These are phyloP conservation scores for Gobionotothen gibberifrons DNA, from an alignment of 2,797 vertebrate genomes.

Conservation along the genomic window DNA sequence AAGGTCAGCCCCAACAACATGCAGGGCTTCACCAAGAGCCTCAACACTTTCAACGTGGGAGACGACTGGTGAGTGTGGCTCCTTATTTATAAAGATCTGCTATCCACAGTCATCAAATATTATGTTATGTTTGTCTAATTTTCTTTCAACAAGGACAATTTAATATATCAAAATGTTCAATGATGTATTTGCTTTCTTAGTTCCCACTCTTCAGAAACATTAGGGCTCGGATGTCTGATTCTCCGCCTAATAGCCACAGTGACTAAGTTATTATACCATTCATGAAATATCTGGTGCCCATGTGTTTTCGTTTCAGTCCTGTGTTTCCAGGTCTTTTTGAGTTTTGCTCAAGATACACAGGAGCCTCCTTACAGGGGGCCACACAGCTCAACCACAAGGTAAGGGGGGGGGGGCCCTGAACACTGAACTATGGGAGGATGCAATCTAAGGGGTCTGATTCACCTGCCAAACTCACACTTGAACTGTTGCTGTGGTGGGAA, in stretches of 20 bases:
- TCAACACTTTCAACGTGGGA: slow-evolving; percentile 98
- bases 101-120: background rate
- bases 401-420: background rate
- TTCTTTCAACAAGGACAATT: background rate
- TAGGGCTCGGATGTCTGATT: background rate
- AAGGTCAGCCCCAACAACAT: slow-evolving; percentile 98
- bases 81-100: too few species aligned
- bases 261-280: background rate
- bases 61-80: slow-evolving; percentile 92
- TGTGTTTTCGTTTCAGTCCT: slow-evolving; percentile 83
- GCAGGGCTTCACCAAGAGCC: slow-evolving; percentile 99
- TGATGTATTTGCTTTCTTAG: background rate
- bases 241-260: too few species aligned
- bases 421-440: too few species aligned
- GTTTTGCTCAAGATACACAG: slow-evolving; percentile 97
- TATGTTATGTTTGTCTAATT: background rate
- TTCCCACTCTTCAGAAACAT: background rate
- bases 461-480: too few species aligned
- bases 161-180: background rate
- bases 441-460: too few species aligned
- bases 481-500: too few species aligned
- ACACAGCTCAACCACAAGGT: slow-evolving; percentile 99
- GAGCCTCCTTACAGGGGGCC: slow-evolving; percentile 96
- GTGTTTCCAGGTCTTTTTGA: slow-evolving; percentile 98
- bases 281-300: background rate